Evolutionary conservation across 2,113 vertebrate genomes (phyloP).

Genomic region (Percina caprodes): DNA sequence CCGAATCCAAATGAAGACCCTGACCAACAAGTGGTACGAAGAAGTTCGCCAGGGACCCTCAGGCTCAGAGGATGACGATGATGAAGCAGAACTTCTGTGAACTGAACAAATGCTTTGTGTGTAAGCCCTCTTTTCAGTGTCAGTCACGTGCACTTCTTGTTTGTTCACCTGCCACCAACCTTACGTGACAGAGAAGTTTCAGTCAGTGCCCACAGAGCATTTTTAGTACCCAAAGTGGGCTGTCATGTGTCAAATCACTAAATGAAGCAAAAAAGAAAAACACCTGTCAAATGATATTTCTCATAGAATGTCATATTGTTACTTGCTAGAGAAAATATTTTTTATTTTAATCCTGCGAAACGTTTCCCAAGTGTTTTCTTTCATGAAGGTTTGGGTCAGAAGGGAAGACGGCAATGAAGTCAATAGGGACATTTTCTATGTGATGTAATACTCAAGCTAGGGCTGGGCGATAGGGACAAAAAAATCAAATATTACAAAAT

Average conservation of each 20-base stretch:
- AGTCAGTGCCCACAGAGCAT: constrained; percentile 14
- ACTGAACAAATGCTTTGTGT: not conserved
- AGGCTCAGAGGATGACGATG: constrained; percentile 95
- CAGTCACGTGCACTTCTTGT: constrained; percentile 17
- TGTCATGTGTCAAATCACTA: constrained; percentile 38
- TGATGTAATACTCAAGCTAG: too few relatives aligned
- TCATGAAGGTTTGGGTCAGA: not conserved
- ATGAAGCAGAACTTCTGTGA: constrained; percentile 94
- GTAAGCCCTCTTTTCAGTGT: constrained; percentile 10
- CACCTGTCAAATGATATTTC: constrained; percentile 1
- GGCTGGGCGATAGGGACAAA: too few relatives aligned
- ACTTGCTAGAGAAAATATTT: not conserved
- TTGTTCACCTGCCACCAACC: constrained; percentile 26
- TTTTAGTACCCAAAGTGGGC: not conserved
- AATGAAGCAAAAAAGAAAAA: constrained; percentile 8
- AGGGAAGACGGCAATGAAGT: not conserved
- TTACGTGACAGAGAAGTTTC: constrained; percentile 18
- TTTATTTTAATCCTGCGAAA: not conserved
- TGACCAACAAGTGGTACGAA: constrained; percentile 99
- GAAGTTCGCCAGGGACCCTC: constrained; percentile 98
- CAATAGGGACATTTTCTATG: too few relatives aligned
- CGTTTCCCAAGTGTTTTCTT: constrained; percentile 10
- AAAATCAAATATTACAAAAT: too few relatives aligned
- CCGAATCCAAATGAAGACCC: constrained; percentile 97
- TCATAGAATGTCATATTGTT: constrained; percentile 25